Base-by-base conservation (phyloP, 2,888 invertebrate genomes). In the Diachrysia chrysitis region DNA sequence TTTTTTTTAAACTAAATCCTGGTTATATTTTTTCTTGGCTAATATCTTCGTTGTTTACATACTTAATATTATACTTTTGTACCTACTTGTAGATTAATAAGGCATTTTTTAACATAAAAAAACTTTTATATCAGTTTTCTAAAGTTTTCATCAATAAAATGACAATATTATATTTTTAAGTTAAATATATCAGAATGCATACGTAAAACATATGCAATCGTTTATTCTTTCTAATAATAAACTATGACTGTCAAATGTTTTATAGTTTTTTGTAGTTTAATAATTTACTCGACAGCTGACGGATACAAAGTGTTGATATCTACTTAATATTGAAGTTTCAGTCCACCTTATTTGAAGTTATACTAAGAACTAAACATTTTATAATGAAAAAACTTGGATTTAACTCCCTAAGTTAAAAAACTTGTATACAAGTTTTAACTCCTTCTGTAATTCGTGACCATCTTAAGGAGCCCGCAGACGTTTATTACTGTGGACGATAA, bases 371-470 rank as follows among this genome's bases (percentile, higher is more conserved):
- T 48, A 63, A 51, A 16, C 51, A 58, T 32, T 73, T 64, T n/a
- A 53, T 61, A 53, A 51, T 56, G 78, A 68, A 68, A 68, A 65
- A 61, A 61, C 57, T 61, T 58, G 37, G 10, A 54, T n/a, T n/a
- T 63, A 74, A 46, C 25, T 73, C 23, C 32, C 51, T 60, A 66
- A 66, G 60, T 61, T 54, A 63, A 55, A 73, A 58, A 63, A 54
- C 67, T 73, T 67, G 5, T 42, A 17, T 17, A 51, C 29, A 61
- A 68, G 37, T 62, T 73, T 35, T 25, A 73, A 62, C 51, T 63
- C 72, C 46, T 53, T 76, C 57, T 54, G n/a, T 62, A 63, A 73
- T 73, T 58, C 53, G 59, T 21, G 1, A 48, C 29, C 23, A 48
- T 14, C 23, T 51, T 19, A 12, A 19, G 21, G 19, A 51, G 17